phyloP scores from a whole-genome alignment of 2,797 vertebrate species.

The Scleropages formosus region DNA sequence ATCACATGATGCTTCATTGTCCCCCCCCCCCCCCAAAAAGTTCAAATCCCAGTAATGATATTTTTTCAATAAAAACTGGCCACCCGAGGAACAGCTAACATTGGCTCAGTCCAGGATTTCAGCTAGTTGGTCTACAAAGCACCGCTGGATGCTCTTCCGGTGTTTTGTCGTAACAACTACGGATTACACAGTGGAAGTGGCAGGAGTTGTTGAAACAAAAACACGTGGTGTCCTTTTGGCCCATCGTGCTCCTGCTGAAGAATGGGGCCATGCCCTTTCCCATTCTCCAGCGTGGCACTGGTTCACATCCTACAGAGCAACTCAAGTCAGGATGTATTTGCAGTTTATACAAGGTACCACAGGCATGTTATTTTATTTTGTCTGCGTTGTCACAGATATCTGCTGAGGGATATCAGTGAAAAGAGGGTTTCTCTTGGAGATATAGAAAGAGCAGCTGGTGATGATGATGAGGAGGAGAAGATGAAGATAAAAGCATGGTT shows the following conservation, averaged over 20 bases:
- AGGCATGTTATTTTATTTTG: constrained; percentile 24
- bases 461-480: constrained; percentile 31
- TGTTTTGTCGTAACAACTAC: constrained; percentile 31
- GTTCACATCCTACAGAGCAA: constrained; percentile 24
- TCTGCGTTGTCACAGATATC: constrained; percentile 31
- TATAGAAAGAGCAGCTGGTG: constrained; percentile 34
- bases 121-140: constrained; percentile 33
- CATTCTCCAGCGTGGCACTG: too few relatives aligned
- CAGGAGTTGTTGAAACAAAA: constrained; percentile 39
- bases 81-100: constrained; percentile 7
- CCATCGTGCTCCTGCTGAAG: not conserved
- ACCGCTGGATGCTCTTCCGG: constrained; percentile 24
- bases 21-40: too few relatives aligned
- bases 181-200: constrained; percentile 42
- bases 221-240: constrained; percentile 20
- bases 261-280: constrained; percentile 25
- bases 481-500: constrained; percentile 31
- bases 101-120: constrained; percentile 29
- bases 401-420: constrained; percentile 40
- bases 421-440: constrained; percentile 19
- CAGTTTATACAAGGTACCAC: constrained; percentile 42
- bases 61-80: constrained; percentile 10
- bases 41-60: constrained; percentile 20
- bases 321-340: constrained; percentile 34
- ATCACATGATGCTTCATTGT: not conserved